These are phyloP conservation scores for Pantala flavescens DNA, from an alignment of 1,140 invertebrate genomes.

Conservation along the genomic window DNA sequence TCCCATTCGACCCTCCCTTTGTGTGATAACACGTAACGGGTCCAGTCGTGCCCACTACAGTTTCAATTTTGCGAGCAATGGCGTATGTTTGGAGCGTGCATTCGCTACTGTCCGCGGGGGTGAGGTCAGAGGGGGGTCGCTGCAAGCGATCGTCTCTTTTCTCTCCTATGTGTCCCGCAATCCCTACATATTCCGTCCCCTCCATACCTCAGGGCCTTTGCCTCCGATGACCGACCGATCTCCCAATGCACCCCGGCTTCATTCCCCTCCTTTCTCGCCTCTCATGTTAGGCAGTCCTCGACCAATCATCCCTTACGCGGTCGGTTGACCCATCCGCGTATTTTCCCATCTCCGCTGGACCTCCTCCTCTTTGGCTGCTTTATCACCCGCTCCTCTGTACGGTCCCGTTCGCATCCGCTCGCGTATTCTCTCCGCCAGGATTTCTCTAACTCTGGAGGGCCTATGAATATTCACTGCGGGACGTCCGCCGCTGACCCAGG, in stretches of 20 bases:
- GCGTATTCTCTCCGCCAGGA: not conserved
- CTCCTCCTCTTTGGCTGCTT: not conserved
- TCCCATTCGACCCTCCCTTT: not conserved
- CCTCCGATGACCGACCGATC: not conserved
- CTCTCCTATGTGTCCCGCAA: not conserved
- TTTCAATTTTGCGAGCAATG: conserved; percentile 6
- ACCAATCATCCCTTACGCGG: conserved; percentile 7
- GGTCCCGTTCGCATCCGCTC: not conserved
- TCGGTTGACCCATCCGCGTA: not conserved
- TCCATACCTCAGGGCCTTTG: conserved; percentile 3
- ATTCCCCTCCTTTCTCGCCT: not conserved
- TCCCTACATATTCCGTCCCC: not conserved
- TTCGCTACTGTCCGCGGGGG: not conserved
- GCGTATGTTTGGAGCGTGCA: conserved; percentile 7
- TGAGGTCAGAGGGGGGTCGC: not conserved
- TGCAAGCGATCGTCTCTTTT: not conserved
- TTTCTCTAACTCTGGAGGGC: too few relatives aligned
- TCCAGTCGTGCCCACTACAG: not conserved
- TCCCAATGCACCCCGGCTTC: not conserved
- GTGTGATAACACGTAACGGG: not conserved
- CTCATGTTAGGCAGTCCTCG: not conserved
- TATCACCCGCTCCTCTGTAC: not conserved
- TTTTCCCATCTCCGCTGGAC: not conserved
- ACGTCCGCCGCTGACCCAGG: too few relatives aligned
- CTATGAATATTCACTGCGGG: too few relatives aligned